phyloP scores from a whole-genome alignment of 2,113 vertebrate species.

The Tympanuchus pallidicinctus region DNA sequence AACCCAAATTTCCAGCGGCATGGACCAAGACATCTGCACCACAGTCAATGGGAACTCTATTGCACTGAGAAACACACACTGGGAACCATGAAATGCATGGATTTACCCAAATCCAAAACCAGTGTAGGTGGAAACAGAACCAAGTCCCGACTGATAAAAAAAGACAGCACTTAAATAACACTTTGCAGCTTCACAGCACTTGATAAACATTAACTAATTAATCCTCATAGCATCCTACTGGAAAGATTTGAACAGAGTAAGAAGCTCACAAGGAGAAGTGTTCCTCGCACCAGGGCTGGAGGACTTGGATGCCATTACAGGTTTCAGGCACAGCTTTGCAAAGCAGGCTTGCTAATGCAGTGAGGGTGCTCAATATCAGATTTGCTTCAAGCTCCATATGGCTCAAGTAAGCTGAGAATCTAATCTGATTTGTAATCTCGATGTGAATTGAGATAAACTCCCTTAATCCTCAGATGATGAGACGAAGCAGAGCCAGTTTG shows the following conservation, averaged over 20 bases:
- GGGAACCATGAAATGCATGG: not conserved
- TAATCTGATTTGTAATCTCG: not conserved
- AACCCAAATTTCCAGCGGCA: not conserved
- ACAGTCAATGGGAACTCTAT: too few relatives aligned
- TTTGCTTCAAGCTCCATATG: not conserved
- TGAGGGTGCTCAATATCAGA: not conserved
- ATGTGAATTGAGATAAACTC: rapidly evolving
- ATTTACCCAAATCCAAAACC: not conserved
- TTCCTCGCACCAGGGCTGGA: not conserved
- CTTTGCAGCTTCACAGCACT: not conserved
- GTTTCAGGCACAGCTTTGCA: not conserved
- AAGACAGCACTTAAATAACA: conserved; percentile 44
- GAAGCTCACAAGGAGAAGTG: not conserved
- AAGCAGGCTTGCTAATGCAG: not conserved
- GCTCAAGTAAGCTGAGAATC: not conserved
- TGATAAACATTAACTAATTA: conserved; percentile 59
- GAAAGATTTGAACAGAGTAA: not conserved
- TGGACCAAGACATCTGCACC: not conserved
- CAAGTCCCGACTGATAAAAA: not conserved
- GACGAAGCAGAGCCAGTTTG: not conserved
- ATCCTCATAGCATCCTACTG: not conserved
- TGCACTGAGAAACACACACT: too few relatives aligned
- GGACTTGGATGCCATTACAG: not conserved
- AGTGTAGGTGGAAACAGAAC: not conserved
- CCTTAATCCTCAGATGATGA: not conserved